Conservation (phyloP, 2,888 invertebrate species). For the Ecdyonurus torrentis region DNA sequence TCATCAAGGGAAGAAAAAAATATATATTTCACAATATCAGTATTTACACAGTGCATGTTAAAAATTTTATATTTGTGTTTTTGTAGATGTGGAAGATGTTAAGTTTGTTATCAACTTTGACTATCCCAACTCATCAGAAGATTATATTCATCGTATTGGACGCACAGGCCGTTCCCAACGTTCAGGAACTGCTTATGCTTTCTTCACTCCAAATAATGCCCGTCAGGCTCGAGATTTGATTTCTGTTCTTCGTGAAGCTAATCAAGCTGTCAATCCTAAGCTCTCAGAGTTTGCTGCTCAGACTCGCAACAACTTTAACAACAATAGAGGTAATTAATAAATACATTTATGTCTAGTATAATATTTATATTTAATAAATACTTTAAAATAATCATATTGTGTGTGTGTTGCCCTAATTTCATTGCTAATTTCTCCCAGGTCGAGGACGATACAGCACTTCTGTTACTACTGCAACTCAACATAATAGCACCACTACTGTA, state of each 20-base stretch:
- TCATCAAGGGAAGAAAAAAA: too few relatives aligned
- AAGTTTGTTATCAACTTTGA: slow-evolving; percentile 97
- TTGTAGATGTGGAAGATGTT: slow-evolving; percentile 70
- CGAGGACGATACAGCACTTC: neutral
- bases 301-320: neutral
- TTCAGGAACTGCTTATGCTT: slow-evolving; percentile 90
- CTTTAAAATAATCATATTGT: neutral
- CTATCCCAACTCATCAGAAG: slow-evolving; percentile 93
- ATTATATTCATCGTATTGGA: slow-evolving; percentile 94
- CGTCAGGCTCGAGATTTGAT: slow-evolving; percentile 86
- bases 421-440: neutral
- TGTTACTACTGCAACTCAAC: neutral
- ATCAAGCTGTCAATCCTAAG: slow-evolving; percentile 67
- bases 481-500: neutral
- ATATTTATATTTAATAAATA: neutral
- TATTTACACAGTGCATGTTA: neutral
- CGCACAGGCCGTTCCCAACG: slow-evolving; percentile 87
- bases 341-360: neutral
- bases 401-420: neutral
- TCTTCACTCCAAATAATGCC: slow-evolving; percentile 82
- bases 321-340: neutral
- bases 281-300: slow-evolving; percentile 50
- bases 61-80: neutral
- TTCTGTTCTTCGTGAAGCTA: slow-evolving; percentile 81
- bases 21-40: neutral